Evolutionary conservation across 1,140 invertebrate genomes (phyloP).

Genomic region (Polypedilum vanderplanki): DNA sequence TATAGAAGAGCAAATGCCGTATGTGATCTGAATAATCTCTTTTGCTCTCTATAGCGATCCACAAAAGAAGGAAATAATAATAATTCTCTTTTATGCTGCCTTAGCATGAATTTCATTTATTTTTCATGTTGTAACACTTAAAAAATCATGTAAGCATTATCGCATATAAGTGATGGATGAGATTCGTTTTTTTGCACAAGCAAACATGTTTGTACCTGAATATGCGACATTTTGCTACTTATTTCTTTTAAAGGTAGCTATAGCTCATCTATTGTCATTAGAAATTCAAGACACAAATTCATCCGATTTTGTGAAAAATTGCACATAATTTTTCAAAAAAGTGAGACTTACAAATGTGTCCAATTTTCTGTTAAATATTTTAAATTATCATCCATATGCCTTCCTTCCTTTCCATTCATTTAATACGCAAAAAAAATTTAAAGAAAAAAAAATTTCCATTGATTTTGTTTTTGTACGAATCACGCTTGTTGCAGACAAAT

Average conservation of each 20-base stretch:
- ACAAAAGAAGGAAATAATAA: too few species aligned
- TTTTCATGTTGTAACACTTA: neutral
- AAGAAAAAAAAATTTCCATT: neutral
- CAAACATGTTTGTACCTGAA: neutral
- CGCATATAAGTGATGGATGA: neutral
- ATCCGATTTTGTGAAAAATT: neutral
- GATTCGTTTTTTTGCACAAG: neutral
- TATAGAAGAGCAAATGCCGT: too few species aligned
- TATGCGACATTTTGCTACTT: too few species aligned
- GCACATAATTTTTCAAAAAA: neutral
- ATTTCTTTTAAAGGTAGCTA: too few species aligned
- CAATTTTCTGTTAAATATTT: neutral
- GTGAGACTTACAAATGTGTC: neutral
- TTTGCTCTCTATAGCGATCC: too few species aligned
- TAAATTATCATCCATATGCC: neutral
- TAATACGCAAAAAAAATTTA: neutral
- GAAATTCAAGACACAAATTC: neutral
- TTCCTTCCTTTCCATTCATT: neutral
- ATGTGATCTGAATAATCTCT: too few species aligned
- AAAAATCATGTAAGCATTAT: constrained; percentile 19
- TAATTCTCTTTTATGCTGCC: neutral
- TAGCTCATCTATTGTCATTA: neutral
- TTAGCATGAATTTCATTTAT: neutral
- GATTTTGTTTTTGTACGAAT: neutral
- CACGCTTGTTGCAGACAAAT: neutral